phyloP scores from a whole-genome alignment of 2,888 invertebrate genomes.

The Perizoma flavofasciatum region DNA sequence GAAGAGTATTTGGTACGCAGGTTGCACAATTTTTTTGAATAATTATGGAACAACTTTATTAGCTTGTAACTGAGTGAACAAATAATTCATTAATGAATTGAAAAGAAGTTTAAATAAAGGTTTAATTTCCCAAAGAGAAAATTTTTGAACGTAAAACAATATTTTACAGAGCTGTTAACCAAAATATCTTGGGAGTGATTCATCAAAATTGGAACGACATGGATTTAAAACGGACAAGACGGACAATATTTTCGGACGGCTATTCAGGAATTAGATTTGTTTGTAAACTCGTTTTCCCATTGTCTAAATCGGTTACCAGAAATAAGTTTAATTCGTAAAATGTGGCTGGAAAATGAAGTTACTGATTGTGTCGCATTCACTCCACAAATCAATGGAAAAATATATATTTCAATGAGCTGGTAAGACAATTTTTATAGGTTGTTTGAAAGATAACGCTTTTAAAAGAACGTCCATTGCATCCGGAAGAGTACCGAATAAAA shows the following conservation, averaged over 20 bases:
- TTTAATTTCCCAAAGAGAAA: constrained; percentile 18
- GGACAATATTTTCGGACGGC: constrained; percentile 8
- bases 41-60: too few relatives aligned
- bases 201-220: constrained; percentile 27
- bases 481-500: too few relatives aligned
- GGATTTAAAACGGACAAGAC: constrained; percentile 20
- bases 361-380: background rate
- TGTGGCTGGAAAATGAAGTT: background rate
- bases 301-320: constrained; percentile 1
- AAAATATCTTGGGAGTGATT: constrained; percentile 33
- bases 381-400: background rate
- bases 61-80: too few relatives aligned
- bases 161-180: constrained; percentile 29
- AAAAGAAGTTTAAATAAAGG: constrained; percentile 18
- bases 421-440: too few relatives aligned
- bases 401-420: background rate
- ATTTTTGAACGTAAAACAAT: constrained; percentile 23
- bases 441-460: too few relatives aligned
- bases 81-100: background rate
- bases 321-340: constrained; percentile 12
- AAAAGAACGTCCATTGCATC: too few relatives aligned
- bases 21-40: too few relatives aligned
- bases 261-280: constrained; percentile 15
- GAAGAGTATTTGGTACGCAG: too few relatives aligned
- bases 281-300: constrained; percentile 19